phyloP scores from a whole-genome alignment of 2,113 vertebrate genomes.

The Uria lomvia region DNA sequence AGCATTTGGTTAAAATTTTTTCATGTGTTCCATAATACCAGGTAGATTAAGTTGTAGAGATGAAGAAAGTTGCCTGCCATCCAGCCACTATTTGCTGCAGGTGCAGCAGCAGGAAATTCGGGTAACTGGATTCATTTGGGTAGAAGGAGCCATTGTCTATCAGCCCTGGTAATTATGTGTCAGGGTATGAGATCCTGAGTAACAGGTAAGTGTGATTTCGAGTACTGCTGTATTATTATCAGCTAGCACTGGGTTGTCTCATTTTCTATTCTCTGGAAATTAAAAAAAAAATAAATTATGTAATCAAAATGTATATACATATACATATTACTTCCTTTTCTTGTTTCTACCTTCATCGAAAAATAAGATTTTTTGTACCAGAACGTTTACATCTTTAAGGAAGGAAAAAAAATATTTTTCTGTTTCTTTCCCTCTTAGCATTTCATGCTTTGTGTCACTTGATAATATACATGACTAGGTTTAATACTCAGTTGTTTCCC shows the following conservation, averaged over 20 bases:
- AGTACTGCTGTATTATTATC: constrained; percentile 28
- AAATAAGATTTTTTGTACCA: background rate
- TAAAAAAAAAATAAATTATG: background rate
- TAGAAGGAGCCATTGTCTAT: background rate
- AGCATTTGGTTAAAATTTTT: background rate
- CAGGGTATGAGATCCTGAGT: constrained; percentile 21
- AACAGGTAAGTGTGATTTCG: constrained; percentile 19
- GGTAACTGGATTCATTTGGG: background rate
- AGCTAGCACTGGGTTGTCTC: constrained; percentile 36
- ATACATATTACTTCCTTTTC: background rate
- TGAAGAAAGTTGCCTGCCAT: background rate
- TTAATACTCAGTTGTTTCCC: constrained; percentile 68
- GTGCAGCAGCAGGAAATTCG: background rate
- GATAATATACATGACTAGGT: constrained; percentile 69
- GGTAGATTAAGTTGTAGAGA: background rate
- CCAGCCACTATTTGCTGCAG: background rate
- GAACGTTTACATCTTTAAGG: background rate
- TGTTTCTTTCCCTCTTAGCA: background rate
- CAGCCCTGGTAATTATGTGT: constrained; percentile 39
- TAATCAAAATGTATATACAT: background rate
- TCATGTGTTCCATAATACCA: background rate
- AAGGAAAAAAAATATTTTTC: background rate
- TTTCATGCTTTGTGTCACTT: constrained; percentile 49
- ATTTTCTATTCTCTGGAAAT: constrained; percentile 39
- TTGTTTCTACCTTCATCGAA: background rate